These are phyloP conservation scores for Nothoprocta perdicaria DNA, from an alignment of 2,113 vertebrate genomes.

Conservation along the genomic window DNA sequence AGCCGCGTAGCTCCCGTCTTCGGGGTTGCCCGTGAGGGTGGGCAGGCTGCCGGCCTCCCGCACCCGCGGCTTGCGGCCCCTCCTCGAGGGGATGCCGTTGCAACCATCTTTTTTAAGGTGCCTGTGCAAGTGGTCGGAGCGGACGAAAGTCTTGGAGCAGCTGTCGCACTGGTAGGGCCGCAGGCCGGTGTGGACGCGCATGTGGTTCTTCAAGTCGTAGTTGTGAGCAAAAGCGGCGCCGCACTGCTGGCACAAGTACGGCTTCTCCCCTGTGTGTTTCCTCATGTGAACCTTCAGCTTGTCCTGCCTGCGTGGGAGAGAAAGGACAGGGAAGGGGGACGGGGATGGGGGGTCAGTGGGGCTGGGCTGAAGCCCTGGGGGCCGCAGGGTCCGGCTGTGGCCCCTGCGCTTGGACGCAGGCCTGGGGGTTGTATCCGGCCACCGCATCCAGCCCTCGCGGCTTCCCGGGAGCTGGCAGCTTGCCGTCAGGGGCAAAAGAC, in stretches of 20 bases:
- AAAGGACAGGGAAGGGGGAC: neutral
- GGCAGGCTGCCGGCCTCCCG: slow-evolving; percentile 73
- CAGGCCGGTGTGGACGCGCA: slow-evolving; percentile 96
- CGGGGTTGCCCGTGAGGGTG: slow-evolving; percentile 9
- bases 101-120: slow-evolving; percentile 99
- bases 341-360: neutral
- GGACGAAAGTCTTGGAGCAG: slow-evolving; percentile 98
- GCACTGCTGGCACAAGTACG: slow-evolving; percentile 96
- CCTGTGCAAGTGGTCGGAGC: slow-evolving; percentile 97
- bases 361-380: neutral
- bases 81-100: slow-evolving; percentile 92
- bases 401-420: neutral
- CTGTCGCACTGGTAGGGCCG: slow-evolving; percentile 98
- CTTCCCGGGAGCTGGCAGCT: too few relatives aligned
- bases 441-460: too few relatives aligned
- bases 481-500: too few relatives aligned
- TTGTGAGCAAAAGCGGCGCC: slow-evolving; percentile 97
- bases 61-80: slow-evolving; percentile 90
- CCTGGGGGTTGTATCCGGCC: neutral
- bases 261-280: slow-evolving; percentile 98
- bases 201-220: slow-evolving; percentile 99
- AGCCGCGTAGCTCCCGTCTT: slow-evolving; percentile 10
- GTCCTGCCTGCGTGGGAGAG: slow-evolving; percentile 87
- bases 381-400: too few relatives aligned
- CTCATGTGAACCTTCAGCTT: slow-evolving; percentile 99